A percentile compares a stretch with the other conserved stretches of the same genome.
phyloP scores from a whole-genome alignment of 2,888 invertebrate species.

The Atrina japonica region DNA sequence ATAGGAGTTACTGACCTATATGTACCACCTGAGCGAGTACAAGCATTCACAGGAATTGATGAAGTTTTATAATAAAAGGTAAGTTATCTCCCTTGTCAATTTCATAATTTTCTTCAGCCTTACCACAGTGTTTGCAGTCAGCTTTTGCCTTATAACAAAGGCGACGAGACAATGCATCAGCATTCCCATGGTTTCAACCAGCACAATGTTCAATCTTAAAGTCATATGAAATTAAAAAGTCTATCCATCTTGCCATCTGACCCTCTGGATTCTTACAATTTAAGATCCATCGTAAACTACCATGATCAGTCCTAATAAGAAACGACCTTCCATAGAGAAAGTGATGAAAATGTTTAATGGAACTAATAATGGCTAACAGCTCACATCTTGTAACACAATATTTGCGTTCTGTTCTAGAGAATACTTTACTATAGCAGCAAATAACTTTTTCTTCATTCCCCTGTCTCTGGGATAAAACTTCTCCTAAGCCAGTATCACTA shows the following conservation, averaged over 20 bases:
- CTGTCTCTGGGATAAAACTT: conserved; percentile 26
- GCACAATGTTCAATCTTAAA: conserved; percentile 38
- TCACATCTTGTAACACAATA: conserved; percentile 46
- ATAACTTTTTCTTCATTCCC: conserved; percentile 45
- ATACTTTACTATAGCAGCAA: conserved; percentile 34
- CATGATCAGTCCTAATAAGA: conserved; percentile 39
- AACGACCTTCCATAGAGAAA: conserved; percentile 39
- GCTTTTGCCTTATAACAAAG: conserved; percentile 6
- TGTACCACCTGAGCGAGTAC: too few relatives aligned
- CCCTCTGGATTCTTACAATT: conserved; percentile 40
- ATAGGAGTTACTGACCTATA: too few relatives aligned
- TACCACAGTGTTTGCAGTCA: conserved; percentile 10
- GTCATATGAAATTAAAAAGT: conserved; percentile 30
- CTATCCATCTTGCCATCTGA: conserved; percentile 46
- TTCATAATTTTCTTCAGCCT: background rate
- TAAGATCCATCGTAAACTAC: conserved; percentile 41
- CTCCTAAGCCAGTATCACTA: conserved; percentile 45
- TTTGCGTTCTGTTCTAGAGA: conserved; percentile 30
- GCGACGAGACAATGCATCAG: conserved; percentile 36
- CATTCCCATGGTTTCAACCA: conserved; percentile 41
- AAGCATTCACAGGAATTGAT: too few relatives aligned
- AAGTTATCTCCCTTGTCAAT: background rate
- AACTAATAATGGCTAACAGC: conserved; percentile 40
- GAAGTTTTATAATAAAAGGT: background rate
- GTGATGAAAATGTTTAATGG: conserved; percentile 40